Evolutionary conservation across 1,140 invertebrate genomes (phyloP).

Genomic region (Grapholita molesta): DNA sequence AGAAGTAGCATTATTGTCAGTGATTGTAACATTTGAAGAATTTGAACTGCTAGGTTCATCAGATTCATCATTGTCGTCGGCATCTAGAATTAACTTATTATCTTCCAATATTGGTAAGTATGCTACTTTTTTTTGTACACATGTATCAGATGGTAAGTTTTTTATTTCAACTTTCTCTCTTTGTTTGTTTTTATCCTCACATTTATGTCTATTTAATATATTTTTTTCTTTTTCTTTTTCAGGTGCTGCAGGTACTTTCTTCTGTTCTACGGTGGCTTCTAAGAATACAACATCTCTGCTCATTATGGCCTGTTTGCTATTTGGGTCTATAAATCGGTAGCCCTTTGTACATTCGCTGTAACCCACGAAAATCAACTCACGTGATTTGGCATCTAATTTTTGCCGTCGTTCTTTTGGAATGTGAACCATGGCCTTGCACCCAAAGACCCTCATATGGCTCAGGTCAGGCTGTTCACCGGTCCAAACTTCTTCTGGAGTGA

Average conservation of each 20-base stretch:
- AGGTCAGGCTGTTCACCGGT: slow-evolving; percentile 32
- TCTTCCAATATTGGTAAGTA: slow-evolving; percentile 24
- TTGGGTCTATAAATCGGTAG: slow-evolving; percentile 41
- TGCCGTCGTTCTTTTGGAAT: slow-evolving; percentile 40
- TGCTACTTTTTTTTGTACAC: background rate
- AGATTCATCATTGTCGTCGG: slow-evolving; percentile 7
- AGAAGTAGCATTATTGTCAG: background rate
- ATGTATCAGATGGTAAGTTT: background rate
- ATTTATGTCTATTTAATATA: background rate
- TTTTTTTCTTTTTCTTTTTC: slow-evolving; percentile 14
- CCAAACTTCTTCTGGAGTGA: slow-evolving; percentile 33
- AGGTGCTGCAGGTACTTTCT: slow-evolving; percentile 14
- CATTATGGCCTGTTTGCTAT: slow-evolving; percentile 32
- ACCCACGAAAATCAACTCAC: slow-evolving; percentile 31
- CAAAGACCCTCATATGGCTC: slow-evolving; percentile 47
- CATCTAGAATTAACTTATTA: background rate
- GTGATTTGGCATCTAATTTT: slow-evolving; percentile 23
- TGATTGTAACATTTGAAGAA: too few relatives aligned
- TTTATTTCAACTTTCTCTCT: slow-evolving; percentile 17
- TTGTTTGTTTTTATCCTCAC: slow-evolving; percentile 11
- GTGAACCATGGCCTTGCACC: slow-evolving; percentile 53
- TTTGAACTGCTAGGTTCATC: slow-evolving; percentile 13
- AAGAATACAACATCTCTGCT: slow-evolving; percentile 47
- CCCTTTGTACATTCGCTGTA: slow-evolving; percentile 34
- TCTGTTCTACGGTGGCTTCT: slow-evolving; percentile 28